phyloP scores from a whole-genome alignment of 2,888 invertebrate genomes.

The Rhogogaster chlorosoma region DNA sequence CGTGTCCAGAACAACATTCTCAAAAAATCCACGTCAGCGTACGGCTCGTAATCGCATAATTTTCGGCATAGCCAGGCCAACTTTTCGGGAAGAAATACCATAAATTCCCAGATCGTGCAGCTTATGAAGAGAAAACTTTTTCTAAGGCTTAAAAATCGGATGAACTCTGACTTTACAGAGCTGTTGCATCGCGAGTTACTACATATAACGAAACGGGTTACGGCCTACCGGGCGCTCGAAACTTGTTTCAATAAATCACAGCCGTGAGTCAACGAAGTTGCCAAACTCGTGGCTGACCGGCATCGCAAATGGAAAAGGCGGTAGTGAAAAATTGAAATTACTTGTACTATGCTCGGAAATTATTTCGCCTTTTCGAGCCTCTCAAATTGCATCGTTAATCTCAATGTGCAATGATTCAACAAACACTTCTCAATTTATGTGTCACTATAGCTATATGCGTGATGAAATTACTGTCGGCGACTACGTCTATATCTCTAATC shows the following conservation, averaged over 20 bases:
- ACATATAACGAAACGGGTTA: constrained; percentile 9
- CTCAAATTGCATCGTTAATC: background rate
- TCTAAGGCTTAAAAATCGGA: background rate
- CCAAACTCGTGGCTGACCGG: background rate
- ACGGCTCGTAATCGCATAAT: background rate
- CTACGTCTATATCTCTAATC: background rate
- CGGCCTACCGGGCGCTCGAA: constrained; percentile 3
- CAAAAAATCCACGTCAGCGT: background rate
- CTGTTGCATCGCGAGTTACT: constrained; percentile 7
- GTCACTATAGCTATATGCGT: background rate
- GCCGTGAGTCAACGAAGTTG: constrained; percentile 8
- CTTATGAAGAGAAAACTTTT: background rate
- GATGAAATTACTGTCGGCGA: background rate
- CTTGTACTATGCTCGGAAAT: background rate
- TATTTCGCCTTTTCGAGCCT: background rate
- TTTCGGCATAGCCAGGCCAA: background rate
- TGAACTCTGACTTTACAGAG: background rate
- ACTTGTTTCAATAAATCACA: constrained; percentile 24
- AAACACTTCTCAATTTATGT: background rate
- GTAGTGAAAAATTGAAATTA: constrained; percentile 5
- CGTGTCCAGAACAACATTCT: background rate
- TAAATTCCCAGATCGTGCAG: background rate
- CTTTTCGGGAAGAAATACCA: background rate
- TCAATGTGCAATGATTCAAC: background rate
- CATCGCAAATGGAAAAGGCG: background rate